Base-by-base conservation (phyloP, 2,113 vertebrate species). In the Microcebus griseorufus region DNA sequence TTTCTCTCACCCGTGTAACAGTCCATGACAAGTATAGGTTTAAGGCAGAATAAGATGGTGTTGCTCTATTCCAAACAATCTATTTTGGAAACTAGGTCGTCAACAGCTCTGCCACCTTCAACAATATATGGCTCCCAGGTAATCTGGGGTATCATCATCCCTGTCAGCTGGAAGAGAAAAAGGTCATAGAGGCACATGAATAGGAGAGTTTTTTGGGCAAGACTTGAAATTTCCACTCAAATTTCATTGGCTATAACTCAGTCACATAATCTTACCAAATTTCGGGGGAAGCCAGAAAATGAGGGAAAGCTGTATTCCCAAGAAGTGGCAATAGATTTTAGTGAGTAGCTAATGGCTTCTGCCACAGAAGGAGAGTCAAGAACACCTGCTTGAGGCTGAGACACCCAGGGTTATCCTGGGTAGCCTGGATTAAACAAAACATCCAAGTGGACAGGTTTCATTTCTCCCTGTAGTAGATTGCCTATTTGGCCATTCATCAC, bases 401-500 rank as follows among this genome's bases (percentile, higher is more conserved):
- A 83, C 51, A 48, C 39, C 16, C 32, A 84, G 64, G 58, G 22
- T 60, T 85, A 94, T 81, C 34, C 82, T 81, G 9, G 14, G 23
- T 85, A 96, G 27, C 65, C 20, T 92, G 48, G 53, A 91, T 80
- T 88, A 84, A 84, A 73, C 16, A 75, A 73, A 78, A 87, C 42
- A 90, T 76, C 53, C 34, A 85, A 58, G 34, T 75, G 27, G 64
- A 86, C 37, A 92, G 53, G 29, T 32, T 39, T 90, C 37, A 3
- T 51, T 94, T 76, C 22, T 91, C 53, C 29, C 34, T 67, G 25
- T 60, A 55, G 22, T 62, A 73, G 17, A 55, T 27, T 78, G 27
- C 45, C 45, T 93, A 29, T 45, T 88, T 39, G 20, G 34, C 42
- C 70, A 80, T 92, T 72, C 51, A 85, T 82, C 27, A 53, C 39